Evolutionary conservation across 1,140 invertebrate species (phyloP), one percentile per base, ranked within the genome.

Genomic region (Mamestra configurata): DNA sequence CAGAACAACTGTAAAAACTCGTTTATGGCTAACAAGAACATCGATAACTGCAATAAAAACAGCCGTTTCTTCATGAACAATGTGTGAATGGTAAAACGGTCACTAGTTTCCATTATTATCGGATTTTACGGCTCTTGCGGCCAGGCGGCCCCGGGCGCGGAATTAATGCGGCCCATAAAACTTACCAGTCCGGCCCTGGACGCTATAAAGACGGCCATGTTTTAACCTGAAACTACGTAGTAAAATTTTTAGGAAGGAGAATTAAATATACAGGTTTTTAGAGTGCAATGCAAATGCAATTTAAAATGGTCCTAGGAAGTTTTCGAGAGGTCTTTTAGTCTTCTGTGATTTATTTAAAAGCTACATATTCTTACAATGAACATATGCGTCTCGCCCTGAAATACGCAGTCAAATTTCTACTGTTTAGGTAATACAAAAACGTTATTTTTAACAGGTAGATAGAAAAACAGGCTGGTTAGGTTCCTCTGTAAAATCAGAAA

Each of bases 111-210:
- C 35, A 66, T 66, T 66, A 66, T 66, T 66, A 66, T 66, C 35
- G 35, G 35, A 66, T 66, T 66, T 66, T 66, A 66, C 61, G 61
- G 61, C 35, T 4, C 61, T 66, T 66, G 18, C 18, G 35, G 35
- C 61, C 35, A 66, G 20, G 61, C 35, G 35, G 35, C 61, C 53
- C 1, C 55, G 18, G 35, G 35, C 18, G 3, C 31, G 61, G 35
- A 40, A n/a, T 40, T 66, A 40, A 66, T 66, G 61, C 61, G 61
- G 61, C 61, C 35, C 35, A 66, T 66, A 66, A 66, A 66, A 66
- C 10, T 0, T 18, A 18, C 15, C 31, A 66, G 61, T 66, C 10
- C 61, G 61, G 35, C 61, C 61, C 61, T 66, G 61, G 35, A 37
- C 61, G 61, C 35, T 66, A 66, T 66, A 66, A 66, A 66, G 35